A percentile compares a stretch with the other conserved stretches of the same genome.
phyloP scores from a whole-genome alignment of 2,888 invertebrate species.

The Patella depressa region DNA sequence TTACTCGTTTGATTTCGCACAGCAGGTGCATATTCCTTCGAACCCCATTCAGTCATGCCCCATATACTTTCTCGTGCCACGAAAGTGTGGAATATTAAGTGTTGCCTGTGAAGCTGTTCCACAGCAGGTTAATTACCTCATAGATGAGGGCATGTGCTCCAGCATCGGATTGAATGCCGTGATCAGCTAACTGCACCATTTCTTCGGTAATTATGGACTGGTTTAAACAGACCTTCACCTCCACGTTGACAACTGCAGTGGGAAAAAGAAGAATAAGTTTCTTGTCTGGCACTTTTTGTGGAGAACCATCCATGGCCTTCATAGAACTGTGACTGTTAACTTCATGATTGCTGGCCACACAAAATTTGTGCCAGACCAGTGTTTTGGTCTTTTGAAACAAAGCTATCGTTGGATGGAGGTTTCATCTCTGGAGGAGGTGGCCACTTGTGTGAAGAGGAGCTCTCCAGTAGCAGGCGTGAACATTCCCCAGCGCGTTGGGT shows the following conservation, averaged over 20 bases:
- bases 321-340: neutral
- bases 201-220: constrained; percentile 28
- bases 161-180: constrained; percentile 33
- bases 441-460: constrained; percentile 21
- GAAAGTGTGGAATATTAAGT: constrained; percentile 44
- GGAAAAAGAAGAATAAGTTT: neutral
- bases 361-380: constrained; percentile 29
- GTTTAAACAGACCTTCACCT: neutral
- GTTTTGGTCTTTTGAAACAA: constrained; percentile 27
- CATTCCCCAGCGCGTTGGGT: constrained; percentile 14
- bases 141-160: constrained; percentile 39
- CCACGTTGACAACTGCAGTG: neutral
- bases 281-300: neutral
- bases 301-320: neutral
- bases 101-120: constrained; percentile 33
- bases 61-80: constrained; percentile 39
- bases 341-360: constrained; percentile 25
- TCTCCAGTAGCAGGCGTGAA: constrained; percentile 24
- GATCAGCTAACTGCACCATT: constrained; percentile 26
- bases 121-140: constrained; percentile 34
- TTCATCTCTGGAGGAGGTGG: constrained; percentile 26
- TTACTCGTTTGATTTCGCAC: constrained; percentile 40
- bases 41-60: constrained; percentile 44
- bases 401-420: constrained; percentile 20
- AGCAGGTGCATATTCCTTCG: constrained; percentile 39